phyloP scores from a whole-genome alignment of 2,888 invertebrate species.

The Lottia gigantea region DNA sequence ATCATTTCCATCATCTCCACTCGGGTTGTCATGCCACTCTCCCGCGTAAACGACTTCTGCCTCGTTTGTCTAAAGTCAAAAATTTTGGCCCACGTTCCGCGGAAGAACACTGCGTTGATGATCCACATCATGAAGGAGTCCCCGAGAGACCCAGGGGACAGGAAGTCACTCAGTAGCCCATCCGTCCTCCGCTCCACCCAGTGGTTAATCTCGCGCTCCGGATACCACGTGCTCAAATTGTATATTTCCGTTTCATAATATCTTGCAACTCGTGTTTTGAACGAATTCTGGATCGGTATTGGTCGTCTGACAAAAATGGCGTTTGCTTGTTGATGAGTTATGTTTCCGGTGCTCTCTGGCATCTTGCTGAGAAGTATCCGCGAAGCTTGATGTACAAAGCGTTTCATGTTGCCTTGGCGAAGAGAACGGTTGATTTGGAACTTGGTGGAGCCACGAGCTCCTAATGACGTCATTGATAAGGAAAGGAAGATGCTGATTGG shows the following conservation, averaged over 20 bases:
- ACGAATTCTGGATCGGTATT: not conserved
- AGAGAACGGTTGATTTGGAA: constrained; percentile 1
- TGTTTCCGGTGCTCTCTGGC: not conserved
- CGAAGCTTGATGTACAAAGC: not conserved
- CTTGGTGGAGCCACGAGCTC: constrained; percentile 12
- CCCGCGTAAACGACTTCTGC: constrained; percentile 1
- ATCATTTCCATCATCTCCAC: constrained; percentile 9
- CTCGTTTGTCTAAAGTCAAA: constrained; percentile 14
- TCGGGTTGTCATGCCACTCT: not conserved
- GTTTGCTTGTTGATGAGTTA: not conserved
- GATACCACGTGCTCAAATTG: not conserved
- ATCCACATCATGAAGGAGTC: constrained; percentile 14
- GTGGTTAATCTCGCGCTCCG: not conserved
- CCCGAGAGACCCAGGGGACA: constrained; percentile 1
- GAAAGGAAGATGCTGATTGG: constrained; percentile 19
- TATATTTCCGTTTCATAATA: not conserved
- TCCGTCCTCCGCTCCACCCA: not conserved
- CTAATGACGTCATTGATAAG: constrained; percentile 17
- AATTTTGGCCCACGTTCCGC: constrained; percentile 13
- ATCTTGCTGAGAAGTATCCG: not conserved
- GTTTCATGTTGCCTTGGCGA: not conserved
- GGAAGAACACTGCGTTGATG: constrained; percentile 19
- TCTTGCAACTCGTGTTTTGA: not conserved
- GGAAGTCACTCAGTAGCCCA: not conserved
- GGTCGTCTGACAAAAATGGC: not conserved